Conservation (phyloP, 1,140 invertebrate genomes). For the Eueides isabella region DNA sequence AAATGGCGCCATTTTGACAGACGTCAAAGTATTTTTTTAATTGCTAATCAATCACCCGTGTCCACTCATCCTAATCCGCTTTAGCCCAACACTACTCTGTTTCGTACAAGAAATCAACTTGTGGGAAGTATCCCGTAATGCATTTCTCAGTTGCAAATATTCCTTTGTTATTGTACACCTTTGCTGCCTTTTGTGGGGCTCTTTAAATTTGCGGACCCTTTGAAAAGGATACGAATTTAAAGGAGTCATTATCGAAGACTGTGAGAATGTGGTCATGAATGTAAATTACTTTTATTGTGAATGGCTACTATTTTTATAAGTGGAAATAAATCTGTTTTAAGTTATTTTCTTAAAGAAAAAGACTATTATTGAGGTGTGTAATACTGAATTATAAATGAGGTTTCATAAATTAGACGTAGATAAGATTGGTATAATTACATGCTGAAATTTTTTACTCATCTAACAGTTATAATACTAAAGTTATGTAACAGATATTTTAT, state of each 20-base stretch:
- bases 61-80: constrained; percentile 30
- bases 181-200: constrained; percentile 56
- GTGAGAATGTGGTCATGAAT: constrained; percentile 25
- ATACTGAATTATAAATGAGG: too few relatives aligned
- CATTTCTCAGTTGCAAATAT: constrained; percentile 69
- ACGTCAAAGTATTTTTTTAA: constrained; percentile 2
- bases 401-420: too few relatives aligned
- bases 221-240: constrained; percentile 56
- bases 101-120: constrained; percentile 49
- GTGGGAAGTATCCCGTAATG: constrained; percentile 62
- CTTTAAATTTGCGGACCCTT: constrained; percentile 58
- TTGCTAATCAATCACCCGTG: constrained; percentile 25
- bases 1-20: background rate
- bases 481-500: too few relatives aligned
- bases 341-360: too few relatives aligned
- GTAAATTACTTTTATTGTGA: constrained; percentile 19
- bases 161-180: constrained; percentile 60
- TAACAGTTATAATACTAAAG: too few relatives aligned
- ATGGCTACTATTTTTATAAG: background rate
- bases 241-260: constrained; percentile 28
- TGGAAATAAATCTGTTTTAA: background rate
- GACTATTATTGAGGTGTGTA: background rate
- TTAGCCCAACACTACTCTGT: constrained; percentile 11
- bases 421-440: too few relatives aligned
- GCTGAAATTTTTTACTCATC: too few relatives aligned